A percentile compares a stretch with the other conserved stretches of the same genome.
These are phyloP conservation scores for Dicerorhinus sumatrensis DNA, from an alignment of 2,113 vertebrate species.

Conservation along the genomic window DNA sequence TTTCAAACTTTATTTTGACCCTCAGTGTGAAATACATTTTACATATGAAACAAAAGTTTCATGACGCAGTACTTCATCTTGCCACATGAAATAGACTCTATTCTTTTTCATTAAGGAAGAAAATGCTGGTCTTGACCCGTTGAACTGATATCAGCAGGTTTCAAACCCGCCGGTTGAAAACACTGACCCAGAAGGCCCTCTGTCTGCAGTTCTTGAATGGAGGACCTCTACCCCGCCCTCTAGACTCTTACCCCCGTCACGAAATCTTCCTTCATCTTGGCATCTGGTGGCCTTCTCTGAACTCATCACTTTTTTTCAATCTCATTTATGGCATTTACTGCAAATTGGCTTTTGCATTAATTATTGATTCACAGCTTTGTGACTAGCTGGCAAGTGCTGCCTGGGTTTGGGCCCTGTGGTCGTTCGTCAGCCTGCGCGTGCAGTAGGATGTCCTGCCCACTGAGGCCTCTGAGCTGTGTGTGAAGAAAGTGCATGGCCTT, in stretches of 20 bases:
- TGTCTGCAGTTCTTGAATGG: background rate
- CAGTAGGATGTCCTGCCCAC: background rate
- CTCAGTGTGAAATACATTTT: background rate
- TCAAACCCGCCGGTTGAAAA: background rate
- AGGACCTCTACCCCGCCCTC: background rate
- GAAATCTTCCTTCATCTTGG: background rate
- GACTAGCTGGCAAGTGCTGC: background rate
- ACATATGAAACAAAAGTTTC: background rate
- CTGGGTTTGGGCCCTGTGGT: background rate
- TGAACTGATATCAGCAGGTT: background rate
- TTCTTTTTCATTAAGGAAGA: background rate
- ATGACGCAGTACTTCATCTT: background rate
- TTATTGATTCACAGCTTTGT: slow-evolving; percentile 22
- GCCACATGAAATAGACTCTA: background rate
- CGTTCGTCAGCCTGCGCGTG: background rate
- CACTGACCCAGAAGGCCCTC: background rate
- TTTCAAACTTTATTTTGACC: background rate
- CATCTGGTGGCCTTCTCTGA: slow-evolving; percentile 9
- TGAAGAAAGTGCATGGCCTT: background rate
- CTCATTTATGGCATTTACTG: slow-evolving; percentile 43
- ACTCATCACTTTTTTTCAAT: background rate
- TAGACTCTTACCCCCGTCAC: background rate
- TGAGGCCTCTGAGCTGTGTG: background rate
- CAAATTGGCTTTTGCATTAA: slow-evolving; percentile 42
- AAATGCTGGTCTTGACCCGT: background rate